Base-by-base conservation (phyloP, 2,888 invertebrate species). In the Xylophagus ater region DNA sequence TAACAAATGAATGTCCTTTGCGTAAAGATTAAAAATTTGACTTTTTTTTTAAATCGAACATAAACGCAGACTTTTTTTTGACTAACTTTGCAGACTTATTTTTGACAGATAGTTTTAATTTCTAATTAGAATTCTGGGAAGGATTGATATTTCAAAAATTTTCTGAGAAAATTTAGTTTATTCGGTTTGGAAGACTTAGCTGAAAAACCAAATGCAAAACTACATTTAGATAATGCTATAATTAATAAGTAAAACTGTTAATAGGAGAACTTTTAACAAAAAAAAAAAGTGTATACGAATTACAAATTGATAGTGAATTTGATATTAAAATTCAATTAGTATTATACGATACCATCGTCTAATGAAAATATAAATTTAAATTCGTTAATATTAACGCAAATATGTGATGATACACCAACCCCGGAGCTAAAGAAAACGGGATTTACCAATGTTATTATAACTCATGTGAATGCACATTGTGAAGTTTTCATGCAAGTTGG, bases 141-240 rank as follows among this genome's bases (percentile, higher is more conserved):
- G n/a, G n/a, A n/a, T n/a, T n/a, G n/a, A n/a, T n/a, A n/a, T n/a
- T n/a, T n/a, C n/a, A n/a, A n/a, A n/a, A n/a, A n/a, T n/a, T n/a
- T n/a, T n/a, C n/a, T n/a, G n/a, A n/a, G n/a, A n/a, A n/a, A n/a
- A n/a, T 72, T 83, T 47, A 74, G 76, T 13, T 61, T 85, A 52
- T 74, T 72, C 34, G 82, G 81, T 4, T 63, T 83, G 33, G 84
- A 84, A 59, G 80, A 79, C 31, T 69, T 75, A 33, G 58, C 58
- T 6, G 66, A 65, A 13, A 67, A 67, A 47, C 59, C 60, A 0
- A 55, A 59, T 42, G 59, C 62, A 0, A 49, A 59, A 14, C 38
- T 49, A 0, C 56, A 65, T 25, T 49, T 71, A 20, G 57, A 65
- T 21, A 53, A 62, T 6, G 49, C 60, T 44, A 57, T 78, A 41